A percentile compares a stretch with the other conserved stretches of the same genome.
These are phyloP conservation scores for Triops longicaudatus DNA, from an alignment of 1,140 invertebrate genomes.

Conservation along the genomic window DNA sequence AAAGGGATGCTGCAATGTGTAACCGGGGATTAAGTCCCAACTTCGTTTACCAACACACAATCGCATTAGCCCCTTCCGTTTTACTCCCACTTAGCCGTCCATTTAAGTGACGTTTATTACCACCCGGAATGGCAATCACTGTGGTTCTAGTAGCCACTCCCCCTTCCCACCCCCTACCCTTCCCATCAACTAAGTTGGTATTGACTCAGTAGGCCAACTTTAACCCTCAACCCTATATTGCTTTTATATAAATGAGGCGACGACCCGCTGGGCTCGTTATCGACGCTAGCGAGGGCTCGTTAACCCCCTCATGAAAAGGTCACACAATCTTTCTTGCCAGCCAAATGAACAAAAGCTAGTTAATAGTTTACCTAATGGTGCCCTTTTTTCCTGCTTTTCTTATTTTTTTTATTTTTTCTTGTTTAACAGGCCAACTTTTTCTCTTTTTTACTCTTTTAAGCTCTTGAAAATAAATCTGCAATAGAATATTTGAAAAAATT, in stretches of 20 bases:
- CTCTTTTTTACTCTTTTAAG: no score
- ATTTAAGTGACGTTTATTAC: constrained; percentile 10
- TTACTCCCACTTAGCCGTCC: constrained; percentile 1
- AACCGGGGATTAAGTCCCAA: not conserved
- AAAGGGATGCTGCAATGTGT: not conserved
- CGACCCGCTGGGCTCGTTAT: constrained; percentile 5
- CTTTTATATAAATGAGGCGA: constrained; percentile 9
- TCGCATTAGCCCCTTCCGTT: constrained; percentile 14
- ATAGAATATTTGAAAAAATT: no score
- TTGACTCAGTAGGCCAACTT: constrained; percentile 6
- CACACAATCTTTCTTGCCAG: not conserved
- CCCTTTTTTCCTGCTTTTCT: not conserved
- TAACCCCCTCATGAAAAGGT: not conserved
- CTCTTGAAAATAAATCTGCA: no score
- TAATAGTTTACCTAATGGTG: not conserved
- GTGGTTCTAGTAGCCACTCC: not conserved
- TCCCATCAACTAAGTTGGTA: not conserved
- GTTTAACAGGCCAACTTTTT: no score
- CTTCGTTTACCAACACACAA: constrained; percentile 10
- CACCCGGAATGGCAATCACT: constrained; percentile 8
- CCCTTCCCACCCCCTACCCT: not conserved
- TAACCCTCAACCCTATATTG: not conserved
- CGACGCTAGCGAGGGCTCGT: not conserved
- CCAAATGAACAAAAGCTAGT: not conserved
- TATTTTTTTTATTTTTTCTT: no score